Percentiles rank a stretch among this genome's conserved stretches.
phyloP scores from a whole-genome alignment of 2,113 vertebrate species.

The Mystacornis crossleyi region DNA sequence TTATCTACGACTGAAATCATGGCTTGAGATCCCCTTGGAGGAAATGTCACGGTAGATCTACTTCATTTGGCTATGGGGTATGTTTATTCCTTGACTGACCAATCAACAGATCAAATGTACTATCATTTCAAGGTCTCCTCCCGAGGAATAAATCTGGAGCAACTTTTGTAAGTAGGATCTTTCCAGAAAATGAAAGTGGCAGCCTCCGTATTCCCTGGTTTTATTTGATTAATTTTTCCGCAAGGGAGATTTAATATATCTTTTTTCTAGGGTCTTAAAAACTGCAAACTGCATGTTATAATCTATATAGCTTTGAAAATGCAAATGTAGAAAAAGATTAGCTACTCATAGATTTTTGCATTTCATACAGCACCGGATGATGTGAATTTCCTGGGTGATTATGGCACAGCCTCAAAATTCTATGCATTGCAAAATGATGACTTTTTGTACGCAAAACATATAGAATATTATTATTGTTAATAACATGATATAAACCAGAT shows the following conservation, averaged over 20 bases:
- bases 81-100: background rate
- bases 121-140: background rate
- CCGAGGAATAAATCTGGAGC: background rate
- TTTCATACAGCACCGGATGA: accelerated
- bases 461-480: background rate
- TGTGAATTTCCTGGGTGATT: background rate
- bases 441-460: background rate
- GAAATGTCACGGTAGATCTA: background rate
- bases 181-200: background rate
- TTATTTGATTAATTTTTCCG: background rate
- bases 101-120: background rate
- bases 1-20: background rate
- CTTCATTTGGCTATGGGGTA: background rate
- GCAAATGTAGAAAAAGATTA: background rate
- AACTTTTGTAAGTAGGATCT: background rate
- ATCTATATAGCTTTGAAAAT: background rate
- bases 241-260: background rate
- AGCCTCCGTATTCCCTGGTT: background rate
- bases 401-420: background rate
- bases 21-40: background rate
- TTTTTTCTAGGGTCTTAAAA: background rate
- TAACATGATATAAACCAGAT: background rate
- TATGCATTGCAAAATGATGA: background rate
- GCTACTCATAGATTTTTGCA: background rate
- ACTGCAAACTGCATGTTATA: background rate